Evolutionary conservation across 53 echinoderm and acorn worm genomes (phyloP).

Genomic region (Arbacia lixula): DNA sequence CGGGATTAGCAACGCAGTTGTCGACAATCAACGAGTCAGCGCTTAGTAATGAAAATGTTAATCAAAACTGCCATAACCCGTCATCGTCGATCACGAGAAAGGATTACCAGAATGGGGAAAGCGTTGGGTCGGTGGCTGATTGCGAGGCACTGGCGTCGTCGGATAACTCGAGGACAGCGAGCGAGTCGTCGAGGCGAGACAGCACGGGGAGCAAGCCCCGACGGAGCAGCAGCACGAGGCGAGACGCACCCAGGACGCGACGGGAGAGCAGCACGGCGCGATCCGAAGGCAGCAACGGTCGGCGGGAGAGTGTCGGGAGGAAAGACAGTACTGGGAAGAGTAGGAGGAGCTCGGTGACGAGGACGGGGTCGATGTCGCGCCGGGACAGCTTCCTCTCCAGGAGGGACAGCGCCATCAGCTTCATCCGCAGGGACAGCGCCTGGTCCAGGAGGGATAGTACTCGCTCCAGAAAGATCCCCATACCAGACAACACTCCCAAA

Average conservation of each 20-base stretch:
- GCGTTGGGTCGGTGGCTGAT: neutral
- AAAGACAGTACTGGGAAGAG: constrained; percentile 5
- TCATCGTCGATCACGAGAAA: constrained; percentile 11
- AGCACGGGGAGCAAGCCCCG: neutral
- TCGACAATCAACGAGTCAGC: constrained; percentile 39
- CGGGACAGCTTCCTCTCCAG: neutral
- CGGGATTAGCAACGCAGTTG: too few relatives aligned
- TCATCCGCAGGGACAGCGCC: constrained; percentile 52
- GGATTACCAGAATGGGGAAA: neutral
- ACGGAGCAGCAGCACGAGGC: too few relatives aligned
- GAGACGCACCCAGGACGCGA: neutral
- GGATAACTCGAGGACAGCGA: neutral
- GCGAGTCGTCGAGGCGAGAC: constrained; percentile 10
- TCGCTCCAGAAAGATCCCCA: constrained; percentile 19
- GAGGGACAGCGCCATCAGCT: constrained; percentile 42
- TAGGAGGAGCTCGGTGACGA: neutral
- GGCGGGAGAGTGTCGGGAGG: constrained; percentile 1
- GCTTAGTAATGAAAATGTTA: constrained; percentile 41
- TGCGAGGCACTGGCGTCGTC: neutral
- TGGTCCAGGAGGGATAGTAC: constrained; percentile 39
- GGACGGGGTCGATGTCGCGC: constrained; percentile 13
- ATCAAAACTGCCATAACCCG: constrained; percentile 33
- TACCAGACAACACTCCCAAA: constrained; percentile 61
- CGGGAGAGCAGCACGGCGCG: constrained; percentile 11
- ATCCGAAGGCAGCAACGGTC: neutral